A percentile compares a stretch with the other conserved stretches of the same genome.
Conservation (phyloP, 2,888 invertebrate genomes). For the Ormia ochracea region DNA sequence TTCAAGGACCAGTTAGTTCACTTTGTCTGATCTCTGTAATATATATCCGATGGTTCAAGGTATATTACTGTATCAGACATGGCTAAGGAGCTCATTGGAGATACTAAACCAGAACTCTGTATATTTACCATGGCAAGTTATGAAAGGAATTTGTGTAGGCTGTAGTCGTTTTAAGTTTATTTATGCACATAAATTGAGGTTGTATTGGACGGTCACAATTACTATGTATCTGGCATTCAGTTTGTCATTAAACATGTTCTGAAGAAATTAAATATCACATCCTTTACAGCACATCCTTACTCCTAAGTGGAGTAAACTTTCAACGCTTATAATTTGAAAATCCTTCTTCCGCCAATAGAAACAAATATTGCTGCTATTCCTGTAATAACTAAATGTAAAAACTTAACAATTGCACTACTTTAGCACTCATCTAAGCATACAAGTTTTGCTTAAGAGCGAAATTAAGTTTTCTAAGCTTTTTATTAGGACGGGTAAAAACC, state of each 20-base stretch:
- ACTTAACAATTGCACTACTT: not conserved
- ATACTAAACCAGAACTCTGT: constrained; percentile 22
- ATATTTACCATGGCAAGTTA: constrained; percentile 29
- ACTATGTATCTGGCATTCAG: constrained; percentile 7
- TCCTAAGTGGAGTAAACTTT: too few relatives aligned
- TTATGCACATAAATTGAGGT: not conserved
- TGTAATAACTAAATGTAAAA: not conserved
- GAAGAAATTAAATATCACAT: too few relatives aligned
- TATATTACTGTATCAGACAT: too few relatives aligned
- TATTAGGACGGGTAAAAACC: constrained; percentile 25
- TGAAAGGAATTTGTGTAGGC: constrained; percentile 27
- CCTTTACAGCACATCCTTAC: too few relatives aligned
- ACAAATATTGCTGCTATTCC: too few relatives aligned
- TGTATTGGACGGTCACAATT: constrained; percentile 26
- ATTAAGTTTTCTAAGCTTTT: constrained; percentile 9
- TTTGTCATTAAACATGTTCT: not conserved
- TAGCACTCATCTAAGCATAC: not conserved
- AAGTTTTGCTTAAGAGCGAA: not conserved
- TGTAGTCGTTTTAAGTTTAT: constrained; percentile 5
- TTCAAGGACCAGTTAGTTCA: too few relatives aligned
- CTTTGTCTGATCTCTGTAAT: too few relatives aligned
- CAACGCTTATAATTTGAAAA: too few relatives aligned
- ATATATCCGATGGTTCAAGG: too few relatives aligned
- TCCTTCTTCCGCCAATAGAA: too few relatives aligned
- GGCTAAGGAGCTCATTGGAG: too few relatives aligned